Evolutionary conservation across 2,888 invertebrate species (phyloP).

Genomic region (Eupithecia tripunctaria): DNA sequence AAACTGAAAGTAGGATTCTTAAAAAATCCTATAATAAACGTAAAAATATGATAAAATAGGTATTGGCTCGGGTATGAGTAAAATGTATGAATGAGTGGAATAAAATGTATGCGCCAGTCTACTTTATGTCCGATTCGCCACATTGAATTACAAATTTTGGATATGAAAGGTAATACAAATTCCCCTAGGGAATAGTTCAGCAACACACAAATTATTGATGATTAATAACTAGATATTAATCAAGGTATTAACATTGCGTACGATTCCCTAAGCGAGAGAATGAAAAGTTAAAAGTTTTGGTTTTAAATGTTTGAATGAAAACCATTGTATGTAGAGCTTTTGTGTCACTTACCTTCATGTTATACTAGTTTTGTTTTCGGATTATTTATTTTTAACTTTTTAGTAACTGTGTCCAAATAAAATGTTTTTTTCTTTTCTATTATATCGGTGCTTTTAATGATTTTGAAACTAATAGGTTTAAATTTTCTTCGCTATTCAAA

Average conservation of each 20-base stretch:
- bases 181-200: conserved; percentile 74
- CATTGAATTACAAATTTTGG: conserved; percentile 73
- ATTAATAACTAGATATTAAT: conserved; percentile 76
- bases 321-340: background rate
- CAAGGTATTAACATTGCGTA: conserved; percentile 60
- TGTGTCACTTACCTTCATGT: too few relatives aligned
- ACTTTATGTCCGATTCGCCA: conserved; percentile 42
- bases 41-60: too few relatives aligned
- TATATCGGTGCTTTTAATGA: background rate
- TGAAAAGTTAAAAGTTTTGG: conserved; percentile 19
- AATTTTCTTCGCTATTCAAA: background rate
- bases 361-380: too few relatives aligned
- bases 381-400: too few relatives aligned
- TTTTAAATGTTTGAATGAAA: background rate
- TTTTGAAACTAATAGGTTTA: background rate
- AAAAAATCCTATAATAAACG: too few relatives aligned
- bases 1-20: too few relatives aligned
- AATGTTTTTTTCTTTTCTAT: too few relatives aligned
- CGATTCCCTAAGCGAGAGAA: conserved; percentile 37
- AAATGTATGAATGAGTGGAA: too few relatives aligned
- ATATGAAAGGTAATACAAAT: conserved; percentile 69
- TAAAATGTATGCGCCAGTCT: too few relatives aligned
- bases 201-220: conserved; percentile 55
- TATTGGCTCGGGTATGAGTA: too few relatives aligned
- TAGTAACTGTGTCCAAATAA: too few relatives aligned